phyloP scores from a whole-genome alignment of 2,113 vertebrate species.

The Lophura nycthemera region DNA sequence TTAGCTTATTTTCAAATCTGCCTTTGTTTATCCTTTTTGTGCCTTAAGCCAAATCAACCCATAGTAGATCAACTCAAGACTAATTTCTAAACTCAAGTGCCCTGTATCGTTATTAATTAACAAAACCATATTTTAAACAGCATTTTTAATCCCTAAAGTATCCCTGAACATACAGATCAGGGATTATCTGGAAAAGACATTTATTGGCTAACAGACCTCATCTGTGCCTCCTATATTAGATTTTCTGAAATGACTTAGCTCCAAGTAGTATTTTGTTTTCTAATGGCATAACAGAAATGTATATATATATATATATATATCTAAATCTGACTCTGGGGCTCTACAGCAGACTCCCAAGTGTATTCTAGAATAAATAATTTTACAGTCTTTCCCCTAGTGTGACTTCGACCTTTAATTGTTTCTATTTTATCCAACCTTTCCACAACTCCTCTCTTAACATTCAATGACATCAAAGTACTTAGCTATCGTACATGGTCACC shows the following conservation, averaged over 20 bases:
- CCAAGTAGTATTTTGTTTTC: constrained; percentile 15
- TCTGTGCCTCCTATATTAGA: constrained; percentile 22
- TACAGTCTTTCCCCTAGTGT: neutral
- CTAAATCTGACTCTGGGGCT: neutral
- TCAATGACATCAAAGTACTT: neutral
- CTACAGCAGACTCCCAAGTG: neutral
- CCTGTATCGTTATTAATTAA: constrained; percentile 26
- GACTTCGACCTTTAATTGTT: neutral
- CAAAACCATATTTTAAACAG: constrained; percentile 1
- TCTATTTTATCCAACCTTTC: neutral
- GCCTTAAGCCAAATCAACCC: neutral
- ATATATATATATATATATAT: neutral
- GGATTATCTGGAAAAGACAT: constrained; percentile 21
- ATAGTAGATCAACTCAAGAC: neutral
- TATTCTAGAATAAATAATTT: neutral
- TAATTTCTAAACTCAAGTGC: constrained; percentile 1
- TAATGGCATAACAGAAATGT: neutral
- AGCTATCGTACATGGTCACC: neutral
- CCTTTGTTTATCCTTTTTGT: neutral
- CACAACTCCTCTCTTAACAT: neutral
- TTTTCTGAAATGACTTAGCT: constrained; percentile 40
- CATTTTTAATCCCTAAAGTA: constrained; percentile 34
- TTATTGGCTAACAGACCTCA: constrained; percentile 19
- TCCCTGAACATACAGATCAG: neutral
- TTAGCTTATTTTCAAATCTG: neutral